Base-by-base conservation (phyloP, 2,888 invertebrate species). In the Serripes groenlandicus region DNA sequence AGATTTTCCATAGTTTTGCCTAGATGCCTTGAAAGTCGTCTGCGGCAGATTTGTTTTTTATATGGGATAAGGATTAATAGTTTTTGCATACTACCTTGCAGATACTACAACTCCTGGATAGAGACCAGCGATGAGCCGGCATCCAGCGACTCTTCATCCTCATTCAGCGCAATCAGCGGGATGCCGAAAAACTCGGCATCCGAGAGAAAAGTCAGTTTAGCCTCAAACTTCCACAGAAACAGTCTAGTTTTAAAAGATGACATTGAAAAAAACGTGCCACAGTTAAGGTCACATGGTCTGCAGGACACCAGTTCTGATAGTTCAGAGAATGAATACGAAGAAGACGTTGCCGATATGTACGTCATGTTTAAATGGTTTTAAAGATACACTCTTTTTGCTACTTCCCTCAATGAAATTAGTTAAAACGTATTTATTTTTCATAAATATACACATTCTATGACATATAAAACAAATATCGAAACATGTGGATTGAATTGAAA, bases 81-180 rank as follows among this genome's bases (percentile, higher is more conserved):
- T n/a, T n/a, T n/a, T n/a, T n/a, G n/a, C n/a, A n/a, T n/a, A n/a
- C n/a, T n/a, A n/a, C n/a, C 26, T 69, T 69, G 7, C 86, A 94
- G 95, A 7, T 99, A 98, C 95, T 99, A 97, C 94, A 98, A 98
- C 94, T 98, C 99, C 0, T 99, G 99, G 99, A 98, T 99, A 69
- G 99, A 99, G 94, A 96, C 91, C 7, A 93, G 92, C 76, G 91
- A 93, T 54, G 93, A 93, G 28, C 96, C 90, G 95, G 90, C 89
- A 0, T 79, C 76, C 7, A 86, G 87, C 0, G 90, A 92, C 1
- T 83, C 82, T n/a, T 91, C 91, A 9, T 91, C 79, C 80, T 85
- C 66, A 78, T n/a, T n/a, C n/a, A n/a, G n/a, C n/a, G n/a, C n/a
- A n/a, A 88, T 89, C 69, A 84, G 82, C 64, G 78, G 73, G 4